Evolutionary conservation across 2,888 invertebrate genomes (phyloP), one percentile per base, ranked within the genome.

Genomic region (Nebria brevicollis): DNA sequence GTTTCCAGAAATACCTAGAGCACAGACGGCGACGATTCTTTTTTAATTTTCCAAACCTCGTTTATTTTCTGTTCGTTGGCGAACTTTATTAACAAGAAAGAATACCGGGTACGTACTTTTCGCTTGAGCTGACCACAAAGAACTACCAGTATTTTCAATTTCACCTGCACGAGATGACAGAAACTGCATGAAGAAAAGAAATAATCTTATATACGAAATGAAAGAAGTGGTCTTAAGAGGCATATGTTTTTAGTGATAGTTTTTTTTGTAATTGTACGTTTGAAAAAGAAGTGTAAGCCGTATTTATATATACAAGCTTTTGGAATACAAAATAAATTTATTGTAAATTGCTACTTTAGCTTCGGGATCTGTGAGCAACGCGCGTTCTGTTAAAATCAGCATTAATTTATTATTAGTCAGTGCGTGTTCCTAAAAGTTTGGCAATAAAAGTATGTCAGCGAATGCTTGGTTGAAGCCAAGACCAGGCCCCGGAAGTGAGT

Each of bases 51-150:
- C 43, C 26, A 66, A 66, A 78, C 66, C 72, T 78, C 78, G 78
- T 78, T 78, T 78, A 78, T 78, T 74, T 73, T 8, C 20, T 25
- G 26, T 54, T 54, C 7, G 6, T 77, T 64, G 43, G 65, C 20
- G 66, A 78, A 78, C 74, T 78, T 73, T 78, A 78, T 78, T 78
- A 78, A 78, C 78, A 78, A 78, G 78, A 78, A 78, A 78, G 78
- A 78, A 66, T 42, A 54, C 65, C 26, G 20, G 72, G 65, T 34
- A 34, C 34, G 65, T 73, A 74, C 78, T 54, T 78, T 66, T 74
- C 78, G 66, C 66, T 72, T 72, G 54, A 72, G 66, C 78, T 78
- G 78, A 78, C 78, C 78, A 78, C 78, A 78, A 78, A 78, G 74
- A 42, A 78, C 6, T 54, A 54, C 54, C 8, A 54, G 54, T 54